Base-by-base conservation (phyloP, 2,888 invertebrate genomes). In the Rhagonycha fulva region DNA sequence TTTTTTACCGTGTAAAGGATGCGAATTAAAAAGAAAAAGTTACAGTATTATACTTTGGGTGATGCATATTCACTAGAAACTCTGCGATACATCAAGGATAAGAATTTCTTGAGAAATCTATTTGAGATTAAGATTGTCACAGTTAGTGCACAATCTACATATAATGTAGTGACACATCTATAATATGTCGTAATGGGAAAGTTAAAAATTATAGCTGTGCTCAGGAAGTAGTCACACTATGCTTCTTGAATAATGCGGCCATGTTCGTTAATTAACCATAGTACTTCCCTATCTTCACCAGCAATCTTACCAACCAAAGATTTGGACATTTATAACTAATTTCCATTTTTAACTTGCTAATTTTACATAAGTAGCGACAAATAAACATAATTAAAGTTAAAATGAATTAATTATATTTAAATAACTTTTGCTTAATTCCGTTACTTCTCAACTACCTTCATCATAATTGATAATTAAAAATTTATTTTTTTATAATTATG, bases 211-310 rank as follows among this genome's bases (percentile, higher is more conserved):
- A 70, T 69, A 76, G 71, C 76, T 76, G 72, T 69, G 74, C 71
- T 70, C 72, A 76, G 81, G 82, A 82, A 82, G 82, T 81, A 80
- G 84, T 83, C 83, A 83, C 84, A 84, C 83, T 84, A 85, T 86
- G 87, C 86, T 86, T 84, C 86, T 85, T 86, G 87, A 86, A 86
- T 87, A 87, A 87, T 86, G 86, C 86, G 82, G 87, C 86, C 87
- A 87, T 87, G 87, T 87, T 87, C 86, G 87, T 87, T 88, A 87
- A 88, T 87, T 88, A 87, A 86, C 75, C 47, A 47, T 71, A 61
- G 32, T 70, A 69, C 62, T 72, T 72, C 62, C 62, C 61, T 75
- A 76, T 76, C 76, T 70, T 62, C 47, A 28, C 63, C 70, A 62
- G 14, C 60, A 72, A 72, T 70, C 67, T 47, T 66, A 24, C 62